A percentile compares a stretch with the other conserved stretches of the same genome.
Conservation (phyloP, 2,113 vertebrate species). For the Atherinomorus stipes region DNA sequence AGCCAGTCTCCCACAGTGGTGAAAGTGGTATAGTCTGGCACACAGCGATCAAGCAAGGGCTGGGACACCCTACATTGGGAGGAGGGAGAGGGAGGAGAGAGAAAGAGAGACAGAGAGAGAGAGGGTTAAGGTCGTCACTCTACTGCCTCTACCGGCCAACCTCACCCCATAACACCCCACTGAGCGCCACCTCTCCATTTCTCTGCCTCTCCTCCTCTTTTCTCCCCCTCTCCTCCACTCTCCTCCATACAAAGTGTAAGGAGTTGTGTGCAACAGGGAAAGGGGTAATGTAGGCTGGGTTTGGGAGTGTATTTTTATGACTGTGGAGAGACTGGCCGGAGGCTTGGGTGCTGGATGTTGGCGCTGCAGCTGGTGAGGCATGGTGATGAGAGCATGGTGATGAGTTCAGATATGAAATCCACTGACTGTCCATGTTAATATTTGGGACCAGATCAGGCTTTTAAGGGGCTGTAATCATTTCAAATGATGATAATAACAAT, state of each 20-base stretch:
- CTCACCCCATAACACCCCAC: conserved; percentile 72
- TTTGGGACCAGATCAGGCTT: too few relatives aligned
- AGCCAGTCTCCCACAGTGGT: conserved; percentile 99
- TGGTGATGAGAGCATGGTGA: conserved; percentile 8
- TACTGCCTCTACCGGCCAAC: conserved; percentile 74
- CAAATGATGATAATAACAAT: neutral
- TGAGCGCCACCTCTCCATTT: conserved; percentile 78
- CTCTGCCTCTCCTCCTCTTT: conserved; percentile 76
- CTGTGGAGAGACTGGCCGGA: conserved; percentile 78
- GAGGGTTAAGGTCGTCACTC: conserved; percentile 83
- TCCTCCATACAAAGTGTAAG: conserved; percentile 42
- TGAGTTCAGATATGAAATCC: conserved; percentile 20
- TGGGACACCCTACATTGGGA: conserved; percentile 89
- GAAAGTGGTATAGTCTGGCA: conserved; percentile 98
- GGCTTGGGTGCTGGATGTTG: conserved; percentile 64
- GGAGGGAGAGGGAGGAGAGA: conserved; percentile 52
- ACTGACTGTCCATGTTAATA: neutral
- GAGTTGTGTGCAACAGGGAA: conserved; percentile 50
- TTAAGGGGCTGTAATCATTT: neutral
- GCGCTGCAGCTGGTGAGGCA: conserved; percentile 55
- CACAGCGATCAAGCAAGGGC: conserved; percentile 95
- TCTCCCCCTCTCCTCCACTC: conserved; percentile 39
- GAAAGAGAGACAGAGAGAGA: conserved; percentile 79
- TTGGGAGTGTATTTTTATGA: conserved; percentile 37
- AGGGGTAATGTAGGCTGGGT: neutral